Percentiles rank a stretch among this genome's conserved stretches.
Evolutionary conservation across 1,140 invertebrate genomes (phyloP).

Genomic region (Copidosoma floridanum): DNA sequence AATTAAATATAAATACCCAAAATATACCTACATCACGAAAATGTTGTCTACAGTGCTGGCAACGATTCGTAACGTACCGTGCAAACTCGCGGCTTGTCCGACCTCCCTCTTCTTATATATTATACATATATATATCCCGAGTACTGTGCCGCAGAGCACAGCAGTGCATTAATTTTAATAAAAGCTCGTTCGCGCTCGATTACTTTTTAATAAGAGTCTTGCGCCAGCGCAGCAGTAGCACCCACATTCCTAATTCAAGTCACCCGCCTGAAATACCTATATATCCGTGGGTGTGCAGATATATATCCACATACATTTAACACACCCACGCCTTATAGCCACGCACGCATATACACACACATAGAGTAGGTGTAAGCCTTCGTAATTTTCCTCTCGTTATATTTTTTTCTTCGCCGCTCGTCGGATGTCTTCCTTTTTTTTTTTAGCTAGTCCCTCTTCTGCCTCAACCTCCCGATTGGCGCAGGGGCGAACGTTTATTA

Average conservation of each 20-base stretch:
- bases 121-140: background rate
- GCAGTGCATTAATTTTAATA: slow-evolving; percentile 23
- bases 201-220: slow-evolving; percentile 27
- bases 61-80: too few species aligned
- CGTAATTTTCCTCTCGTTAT: slow-evolving; percentile 27
- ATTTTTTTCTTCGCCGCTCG: slow-evolving; percentile 9
- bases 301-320: background rate
- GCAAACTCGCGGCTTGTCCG: too few species aligned
- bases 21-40: too few species aligned
- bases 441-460: slow-evolving; percentile 1
- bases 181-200: slow-evolving; percentile 24
- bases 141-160: background rate
- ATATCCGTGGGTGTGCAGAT: too few species aligned
- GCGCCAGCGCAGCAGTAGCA: background rate
- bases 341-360: background rate
- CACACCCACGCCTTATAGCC: background rate
- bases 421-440: background rate
- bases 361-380: slow-evolving; percentile 6
- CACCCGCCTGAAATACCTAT: too few species aligned
- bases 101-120: background rate
- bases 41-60: too few species aligned
- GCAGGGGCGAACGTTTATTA: slow-evolving; percentile 51
- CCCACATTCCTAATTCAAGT: slow-evolving; percentile 8
- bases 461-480: too few species aligned
- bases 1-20: too few species aligned